Evolutionary conservation across 2,797 vertebrate genomes (phyloP), one percentile per base, ranked within the genome.

Genomic region (Malurus leucopterus): DNA sequence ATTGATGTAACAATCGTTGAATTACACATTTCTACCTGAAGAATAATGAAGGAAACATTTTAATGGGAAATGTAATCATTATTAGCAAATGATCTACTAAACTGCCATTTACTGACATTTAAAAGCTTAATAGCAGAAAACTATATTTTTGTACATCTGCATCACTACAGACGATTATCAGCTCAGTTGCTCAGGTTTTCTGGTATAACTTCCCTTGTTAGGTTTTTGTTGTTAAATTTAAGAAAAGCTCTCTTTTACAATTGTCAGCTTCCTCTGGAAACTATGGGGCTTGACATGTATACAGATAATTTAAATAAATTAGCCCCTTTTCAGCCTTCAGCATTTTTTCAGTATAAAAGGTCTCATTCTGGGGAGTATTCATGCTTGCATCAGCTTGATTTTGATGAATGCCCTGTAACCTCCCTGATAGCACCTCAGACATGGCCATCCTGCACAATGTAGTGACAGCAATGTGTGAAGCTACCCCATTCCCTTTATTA

Each of bases 11-110:
- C 97, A 97, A 97, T 98, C 94, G 51, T 96, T 95, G 97, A 97
- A 97, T 98, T 97, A 98, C 96, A 96, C 96, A 96, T 97, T 97
- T 97, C 94, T 97, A 98, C 97, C 97, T 98, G 96, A 97, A 97
- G 97, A 98, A 97, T 98, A 98, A 98, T 95, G 97, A 97, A 97
- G 96, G 96, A 97, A 98, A 97, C 96, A 97, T 97, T 97, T 97
- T 98, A 98, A 98, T 97, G 96, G 97, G 97, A 97, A 97, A 97
- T 96, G 96, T 97, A 97, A 98, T 98, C 96, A 96, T 97, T 98
- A 98, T 98, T 98, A 98, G 96, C 94, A 97, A 98, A 97, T 97
- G 96, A 97, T 97, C 95, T 96, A 95, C 97, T 96, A 96, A 98
- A 96, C 94, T 96, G 97, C 94, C 96, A 97, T 97, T 97, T 96